phyloP scores from a whole-genome alignment of 2,113 vertebrate species.

The Ailurus styani region DNA sequence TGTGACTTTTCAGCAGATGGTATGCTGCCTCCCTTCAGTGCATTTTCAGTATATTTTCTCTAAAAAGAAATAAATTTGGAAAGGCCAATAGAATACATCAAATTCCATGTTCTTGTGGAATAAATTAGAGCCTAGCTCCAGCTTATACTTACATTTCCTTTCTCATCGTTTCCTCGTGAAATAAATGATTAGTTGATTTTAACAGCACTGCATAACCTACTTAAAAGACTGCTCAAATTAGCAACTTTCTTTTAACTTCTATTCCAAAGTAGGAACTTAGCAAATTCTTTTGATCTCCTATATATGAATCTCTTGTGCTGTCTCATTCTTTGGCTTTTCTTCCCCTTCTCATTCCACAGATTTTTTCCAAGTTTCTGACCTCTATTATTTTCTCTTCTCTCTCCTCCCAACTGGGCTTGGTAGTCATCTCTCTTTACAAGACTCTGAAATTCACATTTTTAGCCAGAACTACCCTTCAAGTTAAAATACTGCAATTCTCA shows the following conservation, averaged over 20 bases:
- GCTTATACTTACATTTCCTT: not conserved
- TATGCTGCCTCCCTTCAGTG: not conserved
- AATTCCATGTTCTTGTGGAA: not conserved
- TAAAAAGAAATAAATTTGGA: not conserved
- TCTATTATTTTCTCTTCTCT: not conserved
- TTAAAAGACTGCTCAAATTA: not conserved
- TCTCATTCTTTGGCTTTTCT: constrained; percentile 6
- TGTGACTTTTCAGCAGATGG: not conserved
- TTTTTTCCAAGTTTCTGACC: not conserved
- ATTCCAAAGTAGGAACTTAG: not conserved
- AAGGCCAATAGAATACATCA: not conserved
- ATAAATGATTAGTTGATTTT: not conserved
- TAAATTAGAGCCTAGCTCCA: not conserved
- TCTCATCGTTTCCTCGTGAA: not conserved
- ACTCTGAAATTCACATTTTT: not conserved
- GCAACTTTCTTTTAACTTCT: not conserved
- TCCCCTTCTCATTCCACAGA: not conserved
- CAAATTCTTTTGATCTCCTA: not conserved
- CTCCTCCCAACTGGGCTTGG: not conserved
- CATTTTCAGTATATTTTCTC: not conserved
- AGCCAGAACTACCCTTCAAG: not conserved
- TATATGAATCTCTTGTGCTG: not conserved
- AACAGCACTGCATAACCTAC: not conserved
- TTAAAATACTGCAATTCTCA: not conserved
- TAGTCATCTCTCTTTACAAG: not conserved